phyloP scores from a whole-genome alignment of 35 echinoderm and acorn worm species.

The Heliocidaris erythrogramma region DNA sequence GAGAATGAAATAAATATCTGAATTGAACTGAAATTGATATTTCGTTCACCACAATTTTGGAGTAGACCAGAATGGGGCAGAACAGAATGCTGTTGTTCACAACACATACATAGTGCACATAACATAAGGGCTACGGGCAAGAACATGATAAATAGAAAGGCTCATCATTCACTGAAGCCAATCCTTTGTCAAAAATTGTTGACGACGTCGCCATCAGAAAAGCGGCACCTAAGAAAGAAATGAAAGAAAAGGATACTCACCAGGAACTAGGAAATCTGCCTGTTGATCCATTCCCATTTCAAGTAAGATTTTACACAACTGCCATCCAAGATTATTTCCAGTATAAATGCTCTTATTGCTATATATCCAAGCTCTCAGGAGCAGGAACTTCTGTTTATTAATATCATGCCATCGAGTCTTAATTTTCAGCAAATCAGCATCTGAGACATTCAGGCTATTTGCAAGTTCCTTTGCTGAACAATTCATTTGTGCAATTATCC shows the following conservation, averaged over 20 bases:
- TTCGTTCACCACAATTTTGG: no score
- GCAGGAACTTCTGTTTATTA: background rate
- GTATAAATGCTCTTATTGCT: background rate
- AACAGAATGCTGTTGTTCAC: no score
- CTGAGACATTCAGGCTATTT: background rate
- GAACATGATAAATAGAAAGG: no score
- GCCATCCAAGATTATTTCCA: background rate
- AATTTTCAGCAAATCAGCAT: background rate
- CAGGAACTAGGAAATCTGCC: background rate
- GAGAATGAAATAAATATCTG: no score
- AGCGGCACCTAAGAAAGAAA: no score
- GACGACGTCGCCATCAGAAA: no score
- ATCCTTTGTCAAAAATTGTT: no score
- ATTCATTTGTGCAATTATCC: background rate
- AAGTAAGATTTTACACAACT: background rate
- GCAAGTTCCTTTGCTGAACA: background rate
- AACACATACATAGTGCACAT: no score
- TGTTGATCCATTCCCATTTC: background rate
- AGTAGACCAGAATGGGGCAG: no score
- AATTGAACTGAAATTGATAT: no score
- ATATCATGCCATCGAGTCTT: background rate
- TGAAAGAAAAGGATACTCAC: background rate
- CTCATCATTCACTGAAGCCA: no score
- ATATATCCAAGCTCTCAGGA: background rate
- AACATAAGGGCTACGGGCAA: no score